These are phyloP conservation scores for Neoaliturus tenellus DNA, from an alignment of 2,888 invertebrate genomes.

Conservation along the genomic window DNA sequence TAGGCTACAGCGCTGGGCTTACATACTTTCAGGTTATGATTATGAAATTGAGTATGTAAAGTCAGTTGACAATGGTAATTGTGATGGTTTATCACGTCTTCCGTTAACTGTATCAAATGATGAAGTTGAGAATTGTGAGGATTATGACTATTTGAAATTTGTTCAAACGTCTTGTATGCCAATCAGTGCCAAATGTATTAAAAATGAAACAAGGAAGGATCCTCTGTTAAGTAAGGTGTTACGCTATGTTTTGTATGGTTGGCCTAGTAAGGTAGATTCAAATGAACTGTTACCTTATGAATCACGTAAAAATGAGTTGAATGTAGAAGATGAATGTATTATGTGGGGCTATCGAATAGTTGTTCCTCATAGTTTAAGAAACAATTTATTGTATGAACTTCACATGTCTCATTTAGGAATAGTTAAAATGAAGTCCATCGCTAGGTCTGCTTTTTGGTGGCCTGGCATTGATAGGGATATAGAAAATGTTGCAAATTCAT, in stretches of 20 bases:
- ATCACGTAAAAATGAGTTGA: neutral
- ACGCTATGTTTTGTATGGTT: neutral
- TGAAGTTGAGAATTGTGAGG: neutral
- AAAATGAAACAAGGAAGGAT: neutral
- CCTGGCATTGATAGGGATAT: no score
- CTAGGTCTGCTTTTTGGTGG: no score
- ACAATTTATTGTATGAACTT: neutral
- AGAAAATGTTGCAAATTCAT: no score
- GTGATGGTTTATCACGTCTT: neutral
- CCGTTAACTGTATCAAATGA: neutral
- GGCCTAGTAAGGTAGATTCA: neutral
- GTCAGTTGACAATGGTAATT: neutral
- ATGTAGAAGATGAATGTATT: neutral
- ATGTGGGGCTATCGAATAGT: neutral
- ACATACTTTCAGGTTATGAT: neutral
- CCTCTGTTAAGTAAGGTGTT: neutral
- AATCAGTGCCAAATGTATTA: neutral
- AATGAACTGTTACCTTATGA: neutral
- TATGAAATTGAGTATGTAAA: neutral
- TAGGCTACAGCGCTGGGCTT: neutral
- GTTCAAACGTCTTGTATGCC: neutral
- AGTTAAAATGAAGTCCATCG: no score
- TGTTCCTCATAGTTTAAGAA: neutral
- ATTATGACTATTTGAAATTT: neutral
- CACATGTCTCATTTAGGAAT: no score